These are phyloP conservation scores for Piprites chloris DNA, from an alignment of 2,113 vertebrate species.

Conservation along the genomic window DNA sequence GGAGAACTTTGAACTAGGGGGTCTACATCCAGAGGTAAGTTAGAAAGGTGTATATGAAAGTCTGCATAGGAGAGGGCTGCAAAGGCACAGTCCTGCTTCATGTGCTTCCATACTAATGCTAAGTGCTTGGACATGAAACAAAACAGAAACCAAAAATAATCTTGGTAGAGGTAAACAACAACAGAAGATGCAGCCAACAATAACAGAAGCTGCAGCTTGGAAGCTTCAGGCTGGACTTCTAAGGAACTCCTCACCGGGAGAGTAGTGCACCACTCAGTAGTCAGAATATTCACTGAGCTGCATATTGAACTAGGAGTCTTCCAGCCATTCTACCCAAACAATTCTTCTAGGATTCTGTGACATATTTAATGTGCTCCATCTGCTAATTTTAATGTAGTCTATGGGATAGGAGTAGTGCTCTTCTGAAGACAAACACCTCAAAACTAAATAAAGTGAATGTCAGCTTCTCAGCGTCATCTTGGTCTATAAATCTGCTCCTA, in stretches of 20 bases:
- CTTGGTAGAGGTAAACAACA: not conserved
- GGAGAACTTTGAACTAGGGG: not conserved
- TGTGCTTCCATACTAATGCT: not conserved
- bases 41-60: not conserved
- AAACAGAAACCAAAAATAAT: not conserved
- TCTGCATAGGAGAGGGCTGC: not conserved
- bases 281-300: not conserved
- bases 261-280: not conserved
- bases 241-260: not conserved
- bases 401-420: not conserved
- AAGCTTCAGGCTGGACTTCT: not conserved
- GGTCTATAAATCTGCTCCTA: not conserved
- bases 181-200: not conserved
- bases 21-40: not conserved
- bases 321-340: not conserved
- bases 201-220: not conserved
- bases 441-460: not conserved
- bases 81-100: not conserved
- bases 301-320: not conserved
- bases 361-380: not conserved
- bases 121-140: not conserved
- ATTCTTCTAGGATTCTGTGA: not conserved
- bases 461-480: not conserved
- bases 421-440: not conserved
- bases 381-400: not conserved